Base-by-base conservation (phyloP, 2,888 invertebrate species). In the Glaucopsyche alexis region DNA sequence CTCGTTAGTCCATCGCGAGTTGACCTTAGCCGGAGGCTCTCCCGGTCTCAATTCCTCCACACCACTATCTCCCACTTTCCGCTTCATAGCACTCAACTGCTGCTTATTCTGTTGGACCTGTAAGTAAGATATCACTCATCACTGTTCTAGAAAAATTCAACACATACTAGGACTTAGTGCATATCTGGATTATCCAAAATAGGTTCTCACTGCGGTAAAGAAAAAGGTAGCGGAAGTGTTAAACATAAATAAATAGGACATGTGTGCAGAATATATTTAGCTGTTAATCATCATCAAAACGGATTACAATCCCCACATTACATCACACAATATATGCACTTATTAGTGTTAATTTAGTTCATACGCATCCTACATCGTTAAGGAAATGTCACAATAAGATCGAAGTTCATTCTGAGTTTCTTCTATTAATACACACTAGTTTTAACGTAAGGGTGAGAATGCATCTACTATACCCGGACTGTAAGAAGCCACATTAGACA, bases 71-170 rank as follows among this genome's bases (percentile, higher is more conserved):
- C 93, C 81, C 93, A 93, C 96, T 88, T 97, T 97, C 74, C 96
- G 95, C 86, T 97, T 97, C 84, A 97, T 93, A 67, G 97, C 95
- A 83, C 98, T 98, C 78, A 98, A 95, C 82, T 96, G 95, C 87
- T 99, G 99, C 84, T 99, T 98, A 89, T 98, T 98, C 80, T 96
- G 96, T 89, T 99, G 99, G 74, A 99, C 98, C 98, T 98, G 71
- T 40, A 60, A 60, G 29, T 29, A 60, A 29, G 7, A 38, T 60
- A 47, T 60, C 0, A 6, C 29, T 60, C 13, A 29, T 4, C 5
- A 13, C 50, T 7, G 14, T 38, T 60, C 60, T 19, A 19, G 5
- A 60, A 38, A 38, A 7, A 7, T 6, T 9, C 19, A 13, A 55
- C 8, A 19, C 13, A 13, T 14, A 19, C 16, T 49, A 69, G 13